Conservation (phyloP, 2,797 vertebrate genomes). For the Myotis vivesi region DNA sequence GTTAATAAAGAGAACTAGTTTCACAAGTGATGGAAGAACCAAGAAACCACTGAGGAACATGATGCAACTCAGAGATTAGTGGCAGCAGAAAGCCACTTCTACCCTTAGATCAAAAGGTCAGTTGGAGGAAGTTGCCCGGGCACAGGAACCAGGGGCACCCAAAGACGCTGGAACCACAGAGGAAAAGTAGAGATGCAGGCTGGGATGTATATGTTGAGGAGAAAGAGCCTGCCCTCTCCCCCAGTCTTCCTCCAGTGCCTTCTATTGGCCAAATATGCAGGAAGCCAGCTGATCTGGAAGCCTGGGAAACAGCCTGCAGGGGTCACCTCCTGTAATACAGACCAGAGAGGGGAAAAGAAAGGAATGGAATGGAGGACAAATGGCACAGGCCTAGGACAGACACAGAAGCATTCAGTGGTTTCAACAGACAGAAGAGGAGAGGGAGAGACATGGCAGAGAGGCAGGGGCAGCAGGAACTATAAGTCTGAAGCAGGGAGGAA, state of each 20-base stretch:
- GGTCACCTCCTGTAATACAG: not conserved
- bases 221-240: not conserved
- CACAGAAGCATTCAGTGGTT: not conserved
- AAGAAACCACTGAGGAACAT: not conserved
- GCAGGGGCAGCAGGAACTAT: not conserved
- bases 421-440: not conserved
- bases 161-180: not conserved
- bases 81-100: not conserved
- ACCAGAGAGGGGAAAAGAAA: not conserved
- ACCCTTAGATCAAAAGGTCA: not conserved
- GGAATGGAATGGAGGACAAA: not conserved
- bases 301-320: not conserved
- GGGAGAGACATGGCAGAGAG: not conserved
- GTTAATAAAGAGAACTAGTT: not conserved
- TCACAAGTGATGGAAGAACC: not conserved
- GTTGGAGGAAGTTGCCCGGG: not conserved
- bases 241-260: not conserved
- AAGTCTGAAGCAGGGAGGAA: not conserved
- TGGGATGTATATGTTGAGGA: not conserved
- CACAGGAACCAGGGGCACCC: not conserved
- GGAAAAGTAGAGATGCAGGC: not conserved
- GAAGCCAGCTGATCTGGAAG: not conserved
- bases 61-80: not conserved
- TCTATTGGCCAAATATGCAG: not conserved
- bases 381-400: not conserved